Percentiles rank a stretch among this genome's conserved stretches.
Evolutionary conservation across 2,797 vertebrate genomes (phyloP).

Genomic region (Hoplostethus mediterraneus): DNA sequence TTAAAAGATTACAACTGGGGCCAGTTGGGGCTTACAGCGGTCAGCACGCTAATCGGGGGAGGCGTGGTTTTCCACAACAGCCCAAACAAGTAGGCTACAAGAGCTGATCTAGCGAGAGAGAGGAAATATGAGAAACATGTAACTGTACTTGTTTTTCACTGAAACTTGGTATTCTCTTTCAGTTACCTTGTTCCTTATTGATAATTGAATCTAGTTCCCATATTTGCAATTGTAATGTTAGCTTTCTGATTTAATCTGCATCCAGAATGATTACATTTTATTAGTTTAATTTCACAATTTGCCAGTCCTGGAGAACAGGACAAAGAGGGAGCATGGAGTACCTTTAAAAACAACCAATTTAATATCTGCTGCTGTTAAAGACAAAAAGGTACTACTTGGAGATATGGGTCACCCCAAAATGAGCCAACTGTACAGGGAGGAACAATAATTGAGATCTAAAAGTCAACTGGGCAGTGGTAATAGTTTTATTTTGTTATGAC

Average conservation of each 20-base stretch:
- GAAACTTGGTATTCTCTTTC: background rate
- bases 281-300: background rate
- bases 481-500: too few relatives aligned
- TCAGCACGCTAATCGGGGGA: background rate
- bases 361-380: slow-evolving; percentile 5
- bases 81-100: too few relatives aligned
- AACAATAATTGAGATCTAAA: slow-evolving; percentile 3
- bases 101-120: too few relatives aligned
- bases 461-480: slow-evolving; percentile 1
- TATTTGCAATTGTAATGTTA: too few relatives aligned
- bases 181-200: background rate
- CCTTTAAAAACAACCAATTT: slow-evolving; percentile 11
- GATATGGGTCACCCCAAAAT: background rate
- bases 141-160: background rate
- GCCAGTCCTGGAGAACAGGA: too few relatives aligned
- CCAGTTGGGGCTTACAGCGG: background rate
- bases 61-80: too few relatives aligned
- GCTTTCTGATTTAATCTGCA: too few relatives aligned
- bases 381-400: background rate
- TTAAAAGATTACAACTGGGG: too few relatives aligned
- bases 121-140: too few relatives aligned
- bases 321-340: too few relatives aligned
- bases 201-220: too few relatives aligned
- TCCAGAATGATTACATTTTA: too few relatives aligned
- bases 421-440: background rate